Evolutionary conservation across 2,113 vertebrate genomes (phyloP).

Genomic region (Spheniscus mendiculus): DNA sequence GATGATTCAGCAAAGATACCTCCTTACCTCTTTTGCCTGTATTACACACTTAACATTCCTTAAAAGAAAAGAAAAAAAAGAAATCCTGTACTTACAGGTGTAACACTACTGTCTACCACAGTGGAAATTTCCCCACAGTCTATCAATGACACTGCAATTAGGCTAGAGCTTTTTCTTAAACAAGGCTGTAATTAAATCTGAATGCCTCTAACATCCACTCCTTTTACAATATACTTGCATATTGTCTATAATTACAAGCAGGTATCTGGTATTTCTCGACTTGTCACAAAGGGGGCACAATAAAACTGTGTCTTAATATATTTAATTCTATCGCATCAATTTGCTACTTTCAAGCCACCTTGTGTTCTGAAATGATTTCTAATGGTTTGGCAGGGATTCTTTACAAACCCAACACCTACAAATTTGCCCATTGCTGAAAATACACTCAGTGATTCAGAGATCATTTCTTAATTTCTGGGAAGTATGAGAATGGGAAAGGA

Average conservation of each 20-base stretch:
- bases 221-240: background rate
- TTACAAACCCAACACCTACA: background rate
- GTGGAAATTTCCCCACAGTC: background rate
- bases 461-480: background rate
- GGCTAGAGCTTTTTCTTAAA: background rate
- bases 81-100: background rate
- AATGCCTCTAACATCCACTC: background rate
- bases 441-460: background rate
- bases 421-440: background rate
- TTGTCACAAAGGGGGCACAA: background rate
- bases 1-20: background rate
- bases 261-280: background rate
- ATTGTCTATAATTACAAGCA: background rate
- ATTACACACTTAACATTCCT: background rate
- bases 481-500: background rate
- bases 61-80: background rate
- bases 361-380: background rate
- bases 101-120: background rate
- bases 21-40: background rate
- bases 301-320: background rate
- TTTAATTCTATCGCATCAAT: background rate
- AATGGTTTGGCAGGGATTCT: background rate
- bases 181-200: background rate
- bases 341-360: background rate
- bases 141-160: background rate